Conservation (phyloP, 2,113 vertebrate species). For the Peromyscus californicus region DNA sequence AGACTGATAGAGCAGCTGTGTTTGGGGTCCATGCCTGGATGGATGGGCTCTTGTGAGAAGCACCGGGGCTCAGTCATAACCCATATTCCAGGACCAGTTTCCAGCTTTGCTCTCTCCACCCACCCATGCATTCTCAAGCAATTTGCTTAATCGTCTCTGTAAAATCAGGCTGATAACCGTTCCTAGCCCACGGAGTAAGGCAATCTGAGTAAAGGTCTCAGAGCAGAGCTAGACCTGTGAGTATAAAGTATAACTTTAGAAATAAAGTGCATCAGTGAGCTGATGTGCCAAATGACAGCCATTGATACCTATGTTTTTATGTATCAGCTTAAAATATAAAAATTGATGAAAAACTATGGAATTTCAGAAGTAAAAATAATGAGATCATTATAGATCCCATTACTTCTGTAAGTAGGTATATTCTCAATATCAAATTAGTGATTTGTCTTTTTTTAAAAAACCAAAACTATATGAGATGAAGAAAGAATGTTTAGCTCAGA, state of each 20-base stretch:
- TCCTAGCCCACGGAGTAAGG: neutral
- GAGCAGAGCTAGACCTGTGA: neutral
- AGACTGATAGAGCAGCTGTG: neutral
- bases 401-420: constrained; percentile 16
- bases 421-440: neutral
- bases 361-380: constrained; percentile 22
- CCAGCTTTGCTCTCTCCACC: neutral
- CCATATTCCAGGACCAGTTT: neutral
- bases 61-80: neutral
- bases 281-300: neutral
- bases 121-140: neutral
- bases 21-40: no score
- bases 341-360: neutral
- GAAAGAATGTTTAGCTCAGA: neutral
- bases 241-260: neutral
- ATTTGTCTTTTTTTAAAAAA: constrained; percentile 8
- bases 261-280: neutral
- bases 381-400: neutral
- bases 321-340: neutral
- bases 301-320: neutral
- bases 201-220: neutral
- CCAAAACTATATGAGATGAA: neutral
- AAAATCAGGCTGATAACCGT: neutral
- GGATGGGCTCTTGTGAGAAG: neutral
- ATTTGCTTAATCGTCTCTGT: neutral